Conservation (phyloP, 2,888 invertebrate species). For the Melanophora roralis region DNA sequence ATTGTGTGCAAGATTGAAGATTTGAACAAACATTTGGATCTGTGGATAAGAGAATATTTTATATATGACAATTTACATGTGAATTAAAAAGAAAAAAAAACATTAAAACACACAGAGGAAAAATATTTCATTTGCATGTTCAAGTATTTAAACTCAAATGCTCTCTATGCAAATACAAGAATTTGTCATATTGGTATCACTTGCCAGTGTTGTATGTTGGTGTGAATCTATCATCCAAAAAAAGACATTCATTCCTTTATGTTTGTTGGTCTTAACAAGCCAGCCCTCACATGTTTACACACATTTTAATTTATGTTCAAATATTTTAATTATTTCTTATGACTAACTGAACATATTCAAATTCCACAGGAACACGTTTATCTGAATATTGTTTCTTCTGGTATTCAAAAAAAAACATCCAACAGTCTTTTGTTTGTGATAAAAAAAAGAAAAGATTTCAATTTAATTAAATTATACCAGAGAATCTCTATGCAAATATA, state of each 20-base stretch:
- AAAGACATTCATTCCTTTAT: constrained; percentile 1
- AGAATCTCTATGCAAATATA: constrained; percentile 33
- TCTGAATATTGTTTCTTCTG: background rate
- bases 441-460: constrained; percentile 44
- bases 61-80: constrained; percentile 40
- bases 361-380: background rate
- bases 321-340: constrained; percentile 47
- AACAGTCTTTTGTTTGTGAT: constrained; percentile 4
- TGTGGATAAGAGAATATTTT: constrained; percentile 36
- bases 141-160: constrained; percentile 30
- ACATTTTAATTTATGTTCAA: constrained; percentile 48
- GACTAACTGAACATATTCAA: constrained; percentile 33
- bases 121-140: constrained; percentile 22
- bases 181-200: constrained; percentile 33
- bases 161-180: constrained; percentile 6
- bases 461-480: constrained; percentile 47
- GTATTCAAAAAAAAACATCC: background rate
- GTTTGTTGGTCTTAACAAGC: constrained; percentile 22
- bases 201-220: constrained; percentile 3
- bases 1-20: background rate
- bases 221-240: background rate
- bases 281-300: constrained; percentile 41
- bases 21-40: constrained; percentile 29
- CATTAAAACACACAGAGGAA: background rate
- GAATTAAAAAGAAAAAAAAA: constrained; percentile 43